Percentiles rank a stretch among this genome's conserved stretches.
These are phyloP conservation scores for Petrocephalus microphthalmus DNA, from an alignment of 2,113 vertebrate species.

Conservation along the genomic window DNA sequence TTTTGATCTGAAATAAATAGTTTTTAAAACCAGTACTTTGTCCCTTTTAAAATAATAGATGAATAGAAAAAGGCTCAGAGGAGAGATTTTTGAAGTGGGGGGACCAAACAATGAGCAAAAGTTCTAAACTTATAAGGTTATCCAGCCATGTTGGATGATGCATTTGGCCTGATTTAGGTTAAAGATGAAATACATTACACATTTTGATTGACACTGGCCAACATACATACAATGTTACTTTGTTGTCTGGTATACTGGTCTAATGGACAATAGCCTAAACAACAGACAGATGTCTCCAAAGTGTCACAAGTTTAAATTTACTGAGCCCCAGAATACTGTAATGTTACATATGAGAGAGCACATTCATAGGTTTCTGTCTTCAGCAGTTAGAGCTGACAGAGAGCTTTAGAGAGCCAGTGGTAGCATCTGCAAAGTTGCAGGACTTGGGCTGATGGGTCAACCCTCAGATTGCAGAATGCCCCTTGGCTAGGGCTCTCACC, in stretches of 20 bases:
- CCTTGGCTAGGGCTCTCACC: too few relatives aligned
- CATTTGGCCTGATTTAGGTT: neutral
- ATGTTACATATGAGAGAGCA: neutral
- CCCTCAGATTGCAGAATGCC: too few relatives aligned
- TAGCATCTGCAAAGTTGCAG: too few relatives aligned
- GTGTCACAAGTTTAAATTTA: neutral
- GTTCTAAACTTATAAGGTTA: neutral
- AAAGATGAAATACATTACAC: neutral
- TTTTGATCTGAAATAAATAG: neutral
- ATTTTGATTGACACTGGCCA: neutral
- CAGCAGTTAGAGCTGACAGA: too few relatives aligned
- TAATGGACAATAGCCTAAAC: neutral
- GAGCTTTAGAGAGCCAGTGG: too few relatives aligned
- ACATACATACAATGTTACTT: neutral
- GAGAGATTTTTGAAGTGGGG: neutral
- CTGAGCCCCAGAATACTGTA: neutral
- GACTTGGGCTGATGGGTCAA: too few relatives aligned
- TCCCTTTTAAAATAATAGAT: neutral
- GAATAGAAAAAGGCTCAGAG: neutral
- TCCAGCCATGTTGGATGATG: neutral
- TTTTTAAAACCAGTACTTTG: neutral
- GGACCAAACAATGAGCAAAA: neutral
- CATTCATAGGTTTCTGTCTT: neutral
- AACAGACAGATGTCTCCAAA: neutral
- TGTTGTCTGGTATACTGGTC: neutral